A percentile compares a stretch with the other conserved stretches of the same genome.
Evolutionary conservation across 2,113 vertebrate genomes (phyloP).

Genomic region (Malurus melanocephalus): DNA sequence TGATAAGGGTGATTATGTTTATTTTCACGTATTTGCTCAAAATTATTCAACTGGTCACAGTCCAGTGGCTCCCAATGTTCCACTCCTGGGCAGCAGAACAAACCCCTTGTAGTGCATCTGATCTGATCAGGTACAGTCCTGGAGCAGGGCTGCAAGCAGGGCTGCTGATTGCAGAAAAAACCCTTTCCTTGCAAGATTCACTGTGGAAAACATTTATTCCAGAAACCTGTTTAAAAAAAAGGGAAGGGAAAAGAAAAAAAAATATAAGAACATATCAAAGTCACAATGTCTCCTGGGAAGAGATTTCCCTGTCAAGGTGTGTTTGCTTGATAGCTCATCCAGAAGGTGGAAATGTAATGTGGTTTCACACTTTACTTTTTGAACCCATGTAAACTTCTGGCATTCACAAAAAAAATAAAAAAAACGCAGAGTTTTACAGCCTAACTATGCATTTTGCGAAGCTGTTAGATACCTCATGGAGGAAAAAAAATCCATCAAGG

Average conservation of each 20-base stretch:
- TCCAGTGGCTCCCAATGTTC: constrained; percentile 20
- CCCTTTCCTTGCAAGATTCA: neutral
- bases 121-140: neutral
- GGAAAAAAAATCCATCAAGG: neutral
- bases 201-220: neutral
- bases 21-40: constrained; percentile 30
- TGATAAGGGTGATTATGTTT: constrained; percentile 10
- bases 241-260: too few relatives aligned
- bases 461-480: neutral
- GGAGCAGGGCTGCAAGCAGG: neutral
- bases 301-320: constrained; percentile 26
- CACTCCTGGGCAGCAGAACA: constrained; percentile 34
- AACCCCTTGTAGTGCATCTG: neutral
- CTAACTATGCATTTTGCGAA: neutral
- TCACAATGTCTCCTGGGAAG: neutral
- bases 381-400: neutral
- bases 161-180: neutral
- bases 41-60: constrained; percentile 18
- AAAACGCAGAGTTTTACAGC: neutral
- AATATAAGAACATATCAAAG: neutral
- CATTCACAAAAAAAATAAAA: neutral
- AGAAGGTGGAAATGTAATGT: neutral
- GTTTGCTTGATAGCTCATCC: constrained; percentile 21
- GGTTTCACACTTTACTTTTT: constrained; percentile 29
- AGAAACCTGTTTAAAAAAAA: neutral